A percentile compares a stretch with the other conserved stretches of the same genome.
These are phyloP conservation scores for Heptranchias perlo DNA, from an alignment of 2,113 vertebrate species.

Conservation along the genomic window DNA sequence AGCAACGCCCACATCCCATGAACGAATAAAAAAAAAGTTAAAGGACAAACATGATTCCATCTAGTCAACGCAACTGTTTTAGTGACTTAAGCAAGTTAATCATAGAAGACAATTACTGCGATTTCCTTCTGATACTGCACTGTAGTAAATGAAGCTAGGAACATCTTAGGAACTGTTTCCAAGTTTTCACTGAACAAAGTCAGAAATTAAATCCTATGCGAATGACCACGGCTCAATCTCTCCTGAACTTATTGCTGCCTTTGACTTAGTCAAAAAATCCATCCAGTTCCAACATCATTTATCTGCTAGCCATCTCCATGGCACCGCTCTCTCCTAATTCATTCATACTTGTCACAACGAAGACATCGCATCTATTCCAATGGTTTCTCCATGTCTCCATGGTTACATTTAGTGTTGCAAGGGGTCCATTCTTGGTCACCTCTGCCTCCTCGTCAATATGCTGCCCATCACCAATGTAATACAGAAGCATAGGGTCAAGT, in stretches of 20 bases:
- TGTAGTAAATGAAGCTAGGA: background rate
- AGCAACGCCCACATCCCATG: too few relatives aligned
- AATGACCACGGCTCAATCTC: background rate
- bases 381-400: background rate
- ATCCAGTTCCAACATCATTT: too few relatives aligned
- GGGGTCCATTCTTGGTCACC: background rate
- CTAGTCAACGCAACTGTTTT: background rate
- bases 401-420: background rate
- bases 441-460: background rate
- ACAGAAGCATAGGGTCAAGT: background rate
- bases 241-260: background rate
- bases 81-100: background rate
- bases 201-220: background rate
- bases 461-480: background rate
- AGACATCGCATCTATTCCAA: background rate
- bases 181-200: background rate
- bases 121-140: background rate
- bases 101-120: background rate
- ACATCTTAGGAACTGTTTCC: background rate
- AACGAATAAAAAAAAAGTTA: too few relatives aligned
- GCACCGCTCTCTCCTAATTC: background rate
- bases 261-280: background rate
- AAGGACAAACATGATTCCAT: background rate
- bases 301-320: background rate
- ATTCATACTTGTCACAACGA: background rate